phyloP scores from a whole-genome alignment of 2,797 vertebrate species.

The Poeciliopsis paucimaculata region DNA sequence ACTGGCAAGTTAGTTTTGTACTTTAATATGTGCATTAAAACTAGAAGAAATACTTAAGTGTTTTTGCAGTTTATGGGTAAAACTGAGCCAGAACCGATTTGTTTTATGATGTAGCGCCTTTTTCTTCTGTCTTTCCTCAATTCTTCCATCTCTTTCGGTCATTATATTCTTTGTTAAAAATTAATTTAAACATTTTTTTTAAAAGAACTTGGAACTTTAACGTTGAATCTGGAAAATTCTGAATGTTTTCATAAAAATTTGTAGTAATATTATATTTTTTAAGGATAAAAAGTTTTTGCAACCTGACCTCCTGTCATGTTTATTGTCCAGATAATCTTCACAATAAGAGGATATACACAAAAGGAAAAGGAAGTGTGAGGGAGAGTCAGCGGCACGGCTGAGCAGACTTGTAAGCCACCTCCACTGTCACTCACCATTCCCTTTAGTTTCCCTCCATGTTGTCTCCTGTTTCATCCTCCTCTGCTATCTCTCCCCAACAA shows the following conservation, averaged over 20 bases:
- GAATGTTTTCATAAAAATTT: neutral
- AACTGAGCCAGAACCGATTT: neutral
- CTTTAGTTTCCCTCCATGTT: constrained; percentile 61
- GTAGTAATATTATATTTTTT: neutral
- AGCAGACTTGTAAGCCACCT: constrained; percentile 74
- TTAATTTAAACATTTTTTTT: neutral
- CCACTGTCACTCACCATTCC: constrained; percentile 69
- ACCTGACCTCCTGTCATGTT: constrained; percentile 36
- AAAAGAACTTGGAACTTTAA: neutral
- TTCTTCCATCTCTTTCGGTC: neutral
- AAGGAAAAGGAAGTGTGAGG: constrained; percentile 1
- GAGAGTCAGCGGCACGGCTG: constrained; percentile 32
- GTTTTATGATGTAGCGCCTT: neutral
- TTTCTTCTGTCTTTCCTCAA: neutral
- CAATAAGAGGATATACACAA: neutral
- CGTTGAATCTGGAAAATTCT: neutral
- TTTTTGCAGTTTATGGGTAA: too few species aligned
- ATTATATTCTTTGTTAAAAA: neutral
- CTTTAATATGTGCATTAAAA: too few species aligned
- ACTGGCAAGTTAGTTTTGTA: too few species aligned
- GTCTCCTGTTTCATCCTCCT: constrained; percentile 62
- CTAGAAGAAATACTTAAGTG: too few species aligned
- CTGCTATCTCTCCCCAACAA: constrained; percentile 56
- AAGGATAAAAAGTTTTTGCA: neutral
- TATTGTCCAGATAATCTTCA: constrained; percentile 26